These are phyloP conservation scores for Ornithorhynchus anatinus DNA, from an alignment of 2,113 vertebrate species.

Conservation along the genomic window DNA sequence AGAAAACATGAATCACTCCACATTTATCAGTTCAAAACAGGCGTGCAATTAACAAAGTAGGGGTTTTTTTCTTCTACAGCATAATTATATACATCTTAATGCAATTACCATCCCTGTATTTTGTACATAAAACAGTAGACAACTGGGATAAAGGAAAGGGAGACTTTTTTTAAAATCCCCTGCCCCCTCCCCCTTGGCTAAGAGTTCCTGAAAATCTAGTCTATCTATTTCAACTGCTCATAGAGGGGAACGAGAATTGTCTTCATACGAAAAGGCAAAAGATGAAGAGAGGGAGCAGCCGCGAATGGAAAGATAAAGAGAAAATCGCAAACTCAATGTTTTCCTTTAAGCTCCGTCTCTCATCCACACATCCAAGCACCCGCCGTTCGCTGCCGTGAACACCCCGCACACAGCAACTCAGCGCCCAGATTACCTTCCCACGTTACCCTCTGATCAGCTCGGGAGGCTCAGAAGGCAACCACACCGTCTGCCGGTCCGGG, in stretches of 20 bases:
- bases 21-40: conserved; percentile 73
- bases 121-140: conserved; percentile 69
- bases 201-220: conserved; percentile 56
- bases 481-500: conserved; percentile 8
- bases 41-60: conserved; percentile 67
- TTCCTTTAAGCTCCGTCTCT: fast-evolving
- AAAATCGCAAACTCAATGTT: background rate
- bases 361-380: background rate
- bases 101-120: conserved; percentile 71
- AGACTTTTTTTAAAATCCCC: conserved; percentile 48
- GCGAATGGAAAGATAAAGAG: background rate
- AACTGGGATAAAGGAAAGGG: conserved; percentile 51
- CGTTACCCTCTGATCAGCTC: no score
- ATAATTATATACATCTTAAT: conserved; percentile 76
- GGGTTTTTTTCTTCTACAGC: conserved; percentile 51
- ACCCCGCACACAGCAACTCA: background rate
- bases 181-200: conserved; percentile 41
- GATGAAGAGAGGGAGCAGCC: background rate
- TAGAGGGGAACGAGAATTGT: no score
- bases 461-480: no score
- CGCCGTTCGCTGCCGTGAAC: background rate
- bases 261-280: conserved; percentile 6
- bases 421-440: no score
- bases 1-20: conserved; percentile 63
- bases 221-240: no score